Percentiles rank a stretch among this genome's conserved stretches.
These are phyloP conservation scores for Galerucella pusilla DNA, from an alignment of 2,888 invertebrate species.

Conservation along the genomic window DNA sequence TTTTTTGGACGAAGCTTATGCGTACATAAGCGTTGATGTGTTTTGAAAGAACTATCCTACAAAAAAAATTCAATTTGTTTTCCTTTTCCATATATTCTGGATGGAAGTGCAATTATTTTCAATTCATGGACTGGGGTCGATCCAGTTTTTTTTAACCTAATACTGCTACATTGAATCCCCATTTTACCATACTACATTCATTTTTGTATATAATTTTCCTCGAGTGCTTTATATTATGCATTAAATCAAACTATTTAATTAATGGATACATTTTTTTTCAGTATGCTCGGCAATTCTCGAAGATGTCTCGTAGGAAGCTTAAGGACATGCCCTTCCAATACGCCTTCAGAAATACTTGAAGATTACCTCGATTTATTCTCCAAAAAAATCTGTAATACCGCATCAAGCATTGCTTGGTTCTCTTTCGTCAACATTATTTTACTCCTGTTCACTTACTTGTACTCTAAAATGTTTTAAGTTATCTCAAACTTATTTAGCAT, in stretches of 20 bases:
- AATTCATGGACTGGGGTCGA: too few species aligned
- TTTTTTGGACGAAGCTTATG: too few species aligned
- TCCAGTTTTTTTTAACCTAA: too few species aligned
- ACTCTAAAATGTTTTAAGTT: constrained; percentile 25
- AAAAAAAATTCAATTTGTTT: too few species aligned
- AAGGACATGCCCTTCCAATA: background rate
- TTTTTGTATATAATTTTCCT: too few species aligned
- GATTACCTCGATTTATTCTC: constrained; percentile 7
- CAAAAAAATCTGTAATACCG: constrained; percentile 16
- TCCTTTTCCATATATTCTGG: too few species aligned
- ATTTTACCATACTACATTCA: too few species aligned
- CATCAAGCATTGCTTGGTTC: constrained; percentile 17
- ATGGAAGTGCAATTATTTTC: too few species aligned
- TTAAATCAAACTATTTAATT: background rate
- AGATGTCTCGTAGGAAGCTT: background rate
- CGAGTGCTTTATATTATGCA: too few species aligned
- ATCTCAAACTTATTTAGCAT: constrained; percentile 1
- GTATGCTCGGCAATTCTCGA: background rate
- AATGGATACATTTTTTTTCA: constrained; percentile 14
- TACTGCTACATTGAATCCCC: too few species aligned
- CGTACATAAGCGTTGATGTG: too few species aligned
- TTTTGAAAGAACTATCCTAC: too few species aligned
- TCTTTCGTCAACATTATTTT: constrained; percentile 18
- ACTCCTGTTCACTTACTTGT: constrained; percentile 17
- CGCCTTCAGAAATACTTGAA: constrained; percentile 10